Conservation (phyloP, 2,888 invertebrate genomes). For the Megalurothrips usitatus region DNA sequence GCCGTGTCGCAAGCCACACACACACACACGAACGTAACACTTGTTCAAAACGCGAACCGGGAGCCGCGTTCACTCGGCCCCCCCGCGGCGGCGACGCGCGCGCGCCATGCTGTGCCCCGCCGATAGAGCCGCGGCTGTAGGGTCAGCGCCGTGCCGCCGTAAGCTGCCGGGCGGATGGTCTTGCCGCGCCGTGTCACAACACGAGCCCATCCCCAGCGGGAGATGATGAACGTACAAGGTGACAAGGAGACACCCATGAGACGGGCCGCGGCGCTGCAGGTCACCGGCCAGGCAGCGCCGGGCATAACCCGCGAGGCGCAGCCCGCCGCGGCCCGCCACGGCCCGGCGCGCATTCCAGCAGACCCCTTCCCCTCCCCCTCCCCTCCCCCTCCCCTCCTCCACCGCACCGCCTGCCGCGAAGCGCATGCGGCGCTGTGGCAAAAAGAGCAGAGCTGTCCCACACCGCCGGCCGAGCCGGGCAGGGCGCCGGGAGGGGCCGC, state of each 20-base stretch:
- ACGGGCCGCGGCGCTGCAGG: not conserved
- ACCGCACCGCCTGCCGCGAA: no score
- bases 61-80: no score
- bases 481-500: not conserved
- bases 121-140: no score
- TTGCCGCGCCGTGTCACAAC: no score
- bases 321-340: not conserved
- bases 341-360: not conserved
- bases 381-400: not conserved
- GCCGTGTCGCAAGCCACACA: not conserved
- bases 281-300: not conserved
- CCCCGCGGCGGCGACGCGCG: no score
- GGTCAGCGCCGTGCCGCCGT: no score
- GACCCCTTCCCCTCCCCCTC: not conserved
- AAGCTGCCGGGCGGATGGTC: no score
- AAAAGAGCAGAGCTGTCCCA: conserved; percentile 22
- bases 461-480: not conserved
- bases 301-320: not conserved
- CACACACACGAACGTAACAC: not conserved
- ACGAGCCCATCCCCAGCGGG: no score
- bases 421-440: not conserved
- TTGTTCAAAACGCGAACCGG: no score
- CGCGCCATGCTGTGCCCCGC: no score
- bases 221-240: no score
- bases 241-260: no score